Evolutionary conservation across 2,888 invertebrate genomes (phyloP).

Genomic region (Drosophila nigritarsus): DNA sequence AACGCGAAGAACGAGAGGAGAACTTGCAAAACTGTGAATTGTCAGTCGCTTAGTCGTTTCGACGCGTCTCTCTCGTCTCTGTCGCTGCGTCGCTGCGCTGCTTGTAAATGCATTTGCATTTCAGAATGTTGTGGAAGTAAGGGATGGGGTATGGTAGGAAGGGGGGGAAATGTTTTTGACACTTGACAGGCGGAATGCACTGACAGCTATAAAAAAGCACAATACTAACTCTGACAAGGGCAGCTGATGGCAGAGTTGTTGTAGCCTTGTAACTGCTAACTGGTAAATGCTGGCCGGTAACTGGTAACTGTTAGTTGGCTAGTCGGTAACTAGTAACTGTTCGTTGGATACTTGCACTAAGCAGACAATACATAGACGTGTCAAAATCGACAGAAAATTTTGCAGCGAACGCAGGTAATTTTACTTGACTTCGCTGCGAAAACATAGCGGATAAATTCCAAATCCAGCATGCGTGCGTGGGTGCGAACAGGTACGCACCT

Average conservation of each 20-base stretch:
- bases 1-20: conserved; percentile 1
- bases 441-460: too few species aligned
- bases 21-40: conserved; percentile 49
- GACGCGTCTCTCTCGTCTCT: neutral
- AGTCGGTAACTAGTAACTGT: neutral
- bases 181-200: conserved; percentile 75
- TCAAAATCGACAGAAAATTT: too few species aligned
- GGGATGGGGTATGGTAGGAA: neutral
- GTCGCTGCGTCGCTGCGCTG: conserved; percentile 8
- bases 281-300: conserved; percentile 3
- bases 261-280: conserved; percentile 6
- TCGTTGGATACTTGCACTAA: neutral
- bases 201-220: conserved; percentile 75
- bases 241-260: conserved; percentile 17
- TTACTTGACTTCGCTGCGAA: too few species aligned
- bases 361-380: too few species aligned
- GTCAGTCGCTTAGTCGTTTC: conserved; percentile 12
- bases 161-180: conserved; percentile 73
- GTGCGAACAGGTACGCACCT: too few species aligned
- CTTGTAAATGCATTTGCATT: conserved; percentile 76
- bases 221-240: conserved; percentile 28
- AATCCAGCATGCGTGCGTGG: too few species aligned
- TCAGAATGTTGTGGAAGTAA: neutral
- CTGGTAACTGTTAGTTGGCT: neutral
- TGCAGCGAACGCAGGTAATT: too few species aligned